phyloP scores from a whole-genome alignment of 2,113 vertebrate species.

The Bos indicus region DNA sequence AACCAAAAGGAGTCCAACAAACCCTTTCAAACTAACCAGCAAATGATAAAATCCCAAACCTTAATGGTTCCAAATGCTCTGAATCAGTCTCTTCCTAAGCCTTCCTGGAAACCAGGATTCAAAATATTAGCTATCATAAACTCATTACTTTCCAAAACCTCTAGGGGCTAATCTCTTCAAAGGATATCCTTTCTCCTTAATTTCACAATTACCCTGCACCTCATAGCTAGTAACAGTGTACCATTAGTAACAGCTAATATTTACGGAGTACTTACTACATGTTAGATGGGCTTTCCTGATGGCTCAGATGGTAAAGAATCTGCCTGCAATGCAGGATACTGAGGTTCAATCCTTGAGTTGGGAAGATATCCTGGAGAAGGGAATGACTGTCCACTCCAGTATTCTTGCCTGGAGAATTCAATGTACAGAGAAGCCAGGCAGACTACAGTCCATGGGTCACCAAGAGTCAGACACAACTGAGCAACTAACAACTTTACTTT shows the following conservation, averaged over 20 bases:
- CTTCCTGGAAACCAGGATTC: slow-evolving; percentile 4
- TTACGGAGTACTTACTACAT: background rate
- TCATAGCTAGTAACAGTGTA: slow-evolving; percentile 10
- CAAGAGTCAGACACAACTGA: background rate
- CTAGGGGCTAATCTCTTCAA: background rate
- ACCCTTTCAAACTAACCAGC: background rate
- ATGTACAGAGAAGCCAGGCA: background rate
- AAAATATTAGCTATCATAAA: slow-evolving; percentile 9
- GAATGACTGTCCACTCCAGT: background rate
- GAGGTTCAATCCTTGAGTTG: background rate
- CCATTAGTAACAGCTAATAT: background rate
- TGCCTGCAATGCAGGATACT: background rate
- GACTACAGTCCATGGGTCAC: background rate
- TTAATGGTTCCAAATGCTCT: background rate
- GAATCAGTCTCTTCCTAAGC: background rate
- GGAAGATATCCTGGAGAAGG: background rate
- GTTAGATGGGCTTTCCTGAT: background rate
- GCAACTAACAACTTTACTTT: background rate
- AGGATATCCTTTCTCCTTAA: background rate
- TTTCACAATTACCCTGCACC: background rate
- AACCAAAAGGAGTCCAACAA: background rate
- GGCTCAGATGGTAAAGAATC: background rate
- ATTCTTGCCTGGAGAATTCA: background rate
- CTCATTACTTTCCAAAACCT: background rate
- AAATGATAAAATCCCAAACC: slow-evolving; percentile 17